Percentiles rank a stretch among this genome's conserved stretches.
phyloP scores from a whole-genome alignment of 2,113 vertebrate species.

The Sinocyclocheilus maitianheensis region DNA sequence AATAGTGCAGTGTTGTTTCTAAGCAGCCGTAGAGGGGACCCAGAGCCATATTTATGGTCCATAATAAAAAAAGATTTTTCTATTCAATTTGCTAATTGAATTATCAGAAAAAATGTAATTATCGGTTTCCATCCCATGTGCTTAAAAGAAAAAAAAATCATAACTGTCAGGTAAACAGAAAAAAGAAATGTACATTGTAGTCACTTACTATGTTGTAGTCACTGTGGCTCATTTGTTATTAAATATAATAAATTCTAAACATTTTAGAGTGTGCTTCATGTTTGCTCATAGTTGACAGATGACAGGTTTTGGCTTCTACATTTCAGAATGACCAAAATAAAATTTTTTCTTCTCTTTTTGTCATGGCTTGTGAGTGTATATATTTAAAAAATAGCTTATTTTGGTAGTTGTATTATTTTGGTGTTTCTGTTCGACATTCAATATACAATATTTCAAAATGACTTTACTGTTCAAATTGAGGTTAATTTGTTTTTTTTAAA shows the following conservation, averaged over 20 bases:
- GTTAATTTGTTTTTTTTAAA: not conserved
- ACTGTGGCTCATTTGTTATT: not conserved
- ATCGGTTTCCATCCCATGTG: not conserved
- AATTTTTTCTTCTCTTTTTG: too few species aligned
- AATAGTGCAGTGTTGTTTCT: not conserved
- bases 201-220: not conserved
- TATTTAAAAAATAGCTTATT: not conserved
- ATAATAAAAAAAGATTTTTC: not conserved
- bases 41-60: not conserved
- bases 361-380: not conserved
- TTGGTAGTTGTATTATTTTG: not conserved
- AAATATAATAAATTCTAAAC: not conserved
- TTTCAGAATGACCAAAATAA: not conserved
- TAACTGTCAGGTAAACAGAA: not conserved
- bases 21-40: not conserved
- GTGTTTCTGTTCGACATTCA: not conserved
- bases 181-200: not conserved
- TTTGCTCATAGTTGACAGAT: not conserved
- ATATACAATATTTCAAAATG: not conserved
- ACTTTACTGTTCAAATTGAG: not conserved
- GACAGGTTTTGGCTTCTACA: not conserved
- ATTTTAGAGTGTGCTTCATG: not conserved
- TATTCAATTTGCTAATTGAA: not conserved
- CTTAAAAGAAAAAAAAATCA: not conserved
- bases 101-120: not conserved